A percentile compares a stretch with the other conserved stretches of the same genome.
phyloP scores from a whole-genome alignment of 2,113 vertebrate species.

The Caretta caretta region DNA sequence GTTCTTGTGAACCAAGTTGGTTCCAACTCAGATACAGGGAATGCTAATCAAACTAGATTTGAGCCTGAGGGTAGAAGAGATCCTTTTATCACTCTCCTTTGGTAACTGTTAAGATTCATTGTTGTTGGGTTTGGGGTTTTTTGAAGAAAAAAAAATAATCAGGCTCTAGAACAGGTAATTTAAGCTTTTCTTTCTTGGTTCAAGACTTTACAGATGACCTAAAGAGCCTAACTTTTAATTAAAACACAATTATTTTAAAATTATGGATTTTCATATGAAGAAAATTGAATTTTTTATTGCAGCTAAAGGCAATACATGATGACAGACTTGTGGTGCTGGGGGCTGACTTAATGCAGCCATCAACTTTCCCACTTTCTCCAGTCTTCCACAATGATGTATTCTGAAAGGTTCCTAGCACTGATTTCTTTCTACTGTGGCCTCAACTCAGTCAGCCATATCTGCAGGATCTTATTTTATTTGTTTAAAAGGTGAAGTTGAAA shows the following conservation, averaged over 20 bases:
- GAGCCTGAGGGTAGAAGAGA: rapidly evolving
- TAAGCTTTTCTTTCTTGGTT: background rate
- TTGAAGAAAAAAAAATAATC: background rate
- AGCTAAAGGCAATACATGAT: background rate
- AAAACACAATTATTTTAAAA: background rate
- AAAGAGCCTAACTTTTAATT: background rate
- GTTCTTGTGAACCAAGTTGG: background rate
- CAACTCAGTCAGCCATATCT: rapidly evolving
- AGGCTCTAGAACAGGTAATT: background rate
- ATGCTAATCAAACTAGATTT: background rate
- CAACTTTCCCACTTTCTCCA: background rate
- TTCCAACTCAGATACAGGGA: too few relatives aligned
- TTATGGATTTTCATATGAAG: background rate
- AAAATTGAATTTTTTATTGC: background rate
- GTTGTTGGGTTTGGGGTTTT: background rate
- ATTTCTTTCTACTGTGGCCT: background rate
- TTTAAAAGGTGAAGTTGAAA: background rate
- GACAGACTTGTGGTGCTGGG: background rate
- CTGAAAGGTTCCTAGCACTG: rapidly evolving
- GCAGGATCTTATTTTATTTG: background rate
- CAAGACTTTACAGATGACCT: background rate
- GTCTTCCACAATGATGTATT: background rate
- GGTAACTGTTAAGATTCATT: background rate
- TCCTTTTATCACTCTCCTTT: background rate
- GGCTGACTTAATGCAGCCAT: background rate